phyloP scores from a whole-genome alignment of 1,140 invertebrate species.

The Paraescarpia echinospica region DNA sequence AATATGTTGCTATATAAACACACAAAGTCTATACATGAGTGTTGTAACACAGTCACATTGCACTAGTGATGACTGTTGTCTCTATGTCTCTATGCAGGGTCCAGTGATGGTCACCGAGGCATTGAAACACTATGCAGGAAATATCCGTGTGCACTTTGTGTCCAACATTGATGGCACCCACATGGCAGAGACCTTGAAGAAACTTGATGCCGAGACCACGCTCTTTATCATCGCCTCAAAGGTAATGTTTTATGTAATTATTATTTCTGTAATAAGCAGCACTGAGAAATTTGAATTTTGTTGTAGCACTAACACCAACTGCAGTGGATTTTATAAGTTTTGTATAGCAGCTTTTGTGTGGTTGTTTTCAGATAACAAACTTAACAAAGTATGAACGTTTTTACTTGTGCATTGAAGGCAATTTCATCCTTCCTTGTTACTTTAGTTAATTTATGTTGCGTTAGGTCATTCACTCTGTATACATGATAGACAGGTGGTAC shows the following conservation, averaged over 20 bases:
- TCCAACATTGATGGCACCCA: conserved; percentile 99
- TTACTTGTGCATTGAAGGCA: neutral
- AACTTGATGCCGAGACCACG: conserved; percentile 87
- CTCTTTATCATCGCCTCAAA: conserved; percentile 99
- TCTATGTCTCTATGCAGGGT: conserved; percentile 64
- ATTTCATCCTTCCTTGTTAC: too few relatives aligned
- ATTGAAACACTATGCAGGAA: conserved; percentile 79
- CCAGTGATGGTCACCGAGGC: conserved; percentile 99
- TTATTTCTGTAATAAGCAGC: neutral
- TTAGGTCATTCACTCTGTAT: too few relatives aligned
- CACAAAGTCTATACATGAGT: neutral
- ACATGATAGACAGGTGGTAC: too few relatives aligned
- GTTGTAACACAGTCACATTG: neutral
- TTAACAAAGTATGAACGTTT: neutral
- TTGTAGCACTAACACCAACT: neutral
- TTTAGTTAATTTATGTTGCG: too few relatives aligned
- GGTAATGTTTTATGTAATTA: conserved; percentile 37
- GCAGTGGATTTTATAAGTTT: neutral
- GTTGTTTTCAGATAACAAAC: neutral
- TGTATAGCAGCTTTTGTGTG: neutral
- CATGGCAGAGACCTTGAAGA: conserved; percentile 89
- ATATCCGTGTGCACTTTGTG: conserved; percentile 93
- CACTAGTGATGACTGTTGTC: neutral
- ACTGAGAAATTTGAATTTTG: neutral
- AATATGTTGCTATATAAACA: neutral